Percentiles rank a stretch among this genome's conserved stretches.
phyloP scores from a whole-genome alignment of 2,113 vertebrate species.

The Paramisgurnus dabryanus region DNA sequence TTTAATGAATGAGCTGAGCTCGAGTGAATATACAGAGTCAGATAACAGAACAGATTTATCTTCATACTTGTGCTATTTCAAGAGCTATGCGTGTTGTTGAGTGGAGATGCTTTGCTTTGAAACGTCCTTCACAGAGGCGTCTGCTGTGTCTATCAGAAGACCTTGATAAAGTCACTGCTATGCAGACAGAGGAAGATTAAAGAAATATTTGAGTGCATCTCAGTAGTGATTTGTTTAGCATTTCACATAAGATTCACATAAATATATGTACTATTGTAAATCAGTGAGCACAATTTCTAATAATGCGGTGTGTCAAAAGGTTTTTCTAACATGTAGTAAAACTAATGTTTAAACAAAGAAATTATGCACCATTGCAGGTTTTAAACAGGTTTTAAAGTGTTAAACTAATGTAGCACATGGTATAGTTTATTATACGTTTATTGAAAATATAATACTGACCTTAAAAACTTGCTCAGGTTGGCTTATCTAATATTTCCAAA shows the following conservation, averaged over 20 bases:
- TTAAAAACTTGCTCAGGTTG: no score
- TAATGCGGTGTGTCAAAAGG: no score
- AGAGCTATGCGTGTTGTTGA: slow-evolving; percentile 17
- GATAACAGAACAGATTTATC: slow-evolving; percentile 8
- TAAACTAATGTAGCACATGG: no score
- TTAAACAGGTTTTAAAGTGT: no score
- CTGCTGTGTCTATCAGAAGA: slow-evolving; percentile 31
- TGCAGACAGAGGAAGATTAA: slow-evolving; percentile 25
- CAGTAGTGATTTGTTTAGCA: neutral
- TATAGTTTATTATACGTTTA: no score
- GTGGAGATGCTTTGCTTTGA: slow-evolving; percentile 19
- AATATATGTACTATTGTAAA: no score
- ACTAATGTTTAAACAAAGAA: no score
- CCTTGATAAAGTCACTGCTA: slow-evolving; percentile 43
- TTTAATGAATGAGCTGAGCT: no score
- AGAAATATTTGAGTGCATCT: neutral
- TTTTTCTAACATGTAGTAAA: no score
- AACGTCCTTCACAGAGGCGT: slow-evolving; percentile 28
- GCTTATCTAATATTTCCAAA: slow-evolving; percentile 1
- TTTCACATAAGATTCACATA: neutral
- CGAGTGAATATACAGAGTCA: neutral
- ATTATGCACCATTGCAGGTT: no score
- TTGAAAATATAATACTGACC: no score
- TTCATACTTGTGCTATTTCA: slow-evolving; percentile 49
- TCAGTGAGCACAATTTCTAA: no score